Base-by-base conservation (phyloP, 2,888 invertebrate genomes). In the Spodoptera exigua region DNA sequence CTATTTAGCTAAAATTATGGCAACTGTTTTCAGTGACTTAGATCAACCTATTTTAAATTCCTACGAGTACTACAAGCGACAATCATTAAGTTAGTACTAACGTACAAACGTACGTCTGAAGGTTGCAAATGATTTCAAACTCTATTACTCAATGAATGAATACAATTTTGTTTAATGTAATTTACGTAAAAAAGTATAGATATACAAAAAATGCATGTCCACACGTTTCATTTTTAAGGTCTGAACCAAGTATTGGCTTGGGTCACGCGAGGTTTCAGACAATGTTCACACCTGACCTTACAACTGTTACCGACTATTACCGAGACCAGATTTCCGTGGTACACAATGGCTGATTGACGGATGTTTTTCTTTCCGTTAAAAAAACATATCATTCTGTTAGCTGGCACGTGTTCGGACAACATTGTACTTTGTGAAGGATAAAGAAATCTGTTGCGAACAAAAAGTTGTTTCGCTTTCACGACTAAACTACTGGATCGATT, bases 301-400 rank as follows among this genome's bases (percentile, higher is more conserved):
- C 39, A 14, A 46, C 37, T 1, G 10, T 7, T 16, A 40, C 39
- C 16, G 34, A 46, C 37, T 1, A 9, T 7, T 16, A 40, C 39
- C 16, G 34, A 60, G 60, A 60, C 68, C 51, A 72, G 67, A 69
- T 67, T 60, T 69, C 73, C 68, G 68, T 43, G 14, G 46, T 60
- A n/a, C 9, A 21, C 14, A 18, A 34, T 18, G 35, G 35, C 53
- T 17, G 37, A 57, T 27, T 35, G 37, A 35, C 36, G 12, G 27
- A 62, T 14, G 39, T 53, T 66, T 62, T 70, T 63, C 36, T 54
- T 41, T 12, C n/a, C 3, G 7, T 5, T 37, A 16, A 47, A 68
- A 64, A 64, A 61, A 27, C 27, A 27, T 27, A 27, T 27, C 9
- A 27, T 27, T 27, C 27, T 27, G 27, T 27, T 27, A 27, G 27